Base-by-base conservation (phyloP, 2,113 vertebrate genomes). In the Anarrhichthys ocellatus region DNA sequence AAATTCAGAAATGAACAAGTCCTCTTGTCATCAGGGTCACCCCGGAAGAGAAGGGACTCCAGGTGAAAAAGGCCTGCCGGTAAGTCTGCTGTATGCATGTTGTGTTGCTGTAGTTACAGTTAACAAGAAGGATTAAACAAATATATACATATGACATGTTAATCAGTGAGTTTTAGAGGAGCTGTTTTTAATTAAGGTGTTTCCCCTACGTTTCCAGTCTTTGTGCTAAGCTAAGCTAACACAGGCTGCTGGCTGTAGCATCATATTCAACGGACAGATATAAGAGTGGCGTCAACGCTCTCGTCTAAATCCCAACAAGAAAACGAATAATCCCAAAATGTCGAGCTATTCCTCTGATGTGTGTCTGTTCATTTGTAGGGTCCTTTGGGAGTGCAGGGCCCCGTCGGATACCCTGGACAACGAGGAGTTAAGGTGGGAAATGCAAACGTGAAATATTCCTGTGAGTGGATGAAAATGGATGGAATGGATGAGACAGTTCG, bases 401-500 rank as follows among this genome's bases (percentile, higher is more conserved):
- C 97, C 2, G 94, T 99, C 0, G 98, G 97, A 74, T 99, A 98
- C 27, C 98, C 97, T 0, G 97, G 97, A 59, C 94, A 98, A 0
- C 96, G 97, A 0, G 98, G 98, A 88, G 97, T 99, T 46, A 99
- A 99, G 97, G 98, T 99, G 83, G 46, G 67, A 54, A 46, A 73
- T 29, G 11, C 36, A 36, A 79, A 66, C 1, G 6, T 0, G 0
- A 46, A 58, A 29, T 38, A 29, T 48, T 58, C 48, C 38, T 9
- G 27, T n/a, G 24, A 61, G 58, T 1, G 27, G 58, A 61, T 17
- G 58, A 61, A 29, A 32, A 29, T 1, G 15, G 27, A 29, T 32
- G 6, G 27, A 59, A 32, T 14, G 7, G 2, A 22, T 6, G 52
- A 18, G 18, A 50, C 50, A 4, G 50, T 22, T 78, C 15, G 50